phyloP scores from a whole-genome alignment of 1,140 invertebrate species.

The Drosophila athabasca region DNA sequence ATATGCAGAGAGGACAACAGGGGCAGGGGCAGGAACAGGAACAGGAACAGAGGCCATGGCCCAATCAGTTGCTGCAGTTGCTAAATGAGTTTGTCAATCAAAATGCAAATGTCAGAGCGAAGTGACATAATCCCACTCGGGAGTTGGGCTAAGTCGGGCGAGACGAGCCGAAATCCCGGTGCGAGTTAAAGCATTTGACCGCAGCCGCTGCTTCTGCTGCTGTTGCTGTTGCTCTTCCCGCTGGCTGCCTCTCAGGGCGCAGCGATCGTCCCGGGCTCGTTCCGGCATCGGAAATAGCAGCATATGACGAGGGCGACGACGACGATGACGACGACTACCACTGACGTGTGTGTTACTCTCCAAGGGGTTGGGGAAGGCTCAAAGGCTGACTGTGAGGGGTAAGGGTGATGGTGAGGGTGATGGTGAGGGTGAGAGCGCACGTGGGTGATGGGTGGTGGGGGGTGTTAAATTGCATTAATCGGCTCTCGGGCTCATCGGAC shows the following conservation, averaged over 20 bases:
- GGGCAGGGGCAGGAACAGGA: neutral
- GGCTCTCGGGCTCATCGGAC: slow-evolving; percentile 54
- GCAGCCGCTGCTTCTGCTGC: slow-evolving; percentile 26
- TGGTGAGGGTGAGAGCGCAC: neutral
- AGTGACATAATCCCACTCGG: slow-evolving; percentile 83
- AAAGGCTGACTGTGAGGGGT: neutral
- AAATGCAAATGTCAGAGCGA: slow-evolving; percentile 81
- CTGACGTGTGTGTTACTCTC: slow-evolving; percentile 26
- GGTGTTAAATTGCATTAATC: slow-evolving; percentile 80
- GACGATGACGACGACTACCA: neutral
- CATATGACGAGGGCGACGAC: slow-evolving; percentile 58
- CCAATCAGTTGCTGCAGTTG: slow-evolving; percentile 28
- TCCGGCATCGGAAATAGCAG: slow-evolving; percentile 60
- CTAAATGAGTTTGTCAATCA: slow-evolving; percentile 82
- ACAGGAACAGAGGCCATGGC: neutral
- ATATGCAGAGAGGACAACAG: neutral
- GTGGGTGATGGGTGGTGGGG: slow-evolving; percentile 31
- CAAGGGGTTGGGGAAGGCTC: neutral
- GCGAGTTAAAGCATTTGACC: slow-evolving; percentile 80
- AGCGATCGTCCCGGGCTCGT: neutral
- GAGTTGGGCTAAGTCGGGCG: slow-evolving; percentile 75
- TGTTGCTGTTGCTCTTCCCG: too few relatives aligned
- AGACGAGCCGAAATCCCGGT: slow-evolving; percentile 67
- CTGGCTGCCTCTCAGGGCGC: neutral
- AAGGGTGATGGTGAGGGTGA: slow-evolving; percentile 7